Percentiles rank a stretch among this genome's conserved stretches.
These are phyloP conservation scores for Graphium colonna DNA, from an alignment of 2,888 invertebrate species.

Conservation along the genomic window DNA sequence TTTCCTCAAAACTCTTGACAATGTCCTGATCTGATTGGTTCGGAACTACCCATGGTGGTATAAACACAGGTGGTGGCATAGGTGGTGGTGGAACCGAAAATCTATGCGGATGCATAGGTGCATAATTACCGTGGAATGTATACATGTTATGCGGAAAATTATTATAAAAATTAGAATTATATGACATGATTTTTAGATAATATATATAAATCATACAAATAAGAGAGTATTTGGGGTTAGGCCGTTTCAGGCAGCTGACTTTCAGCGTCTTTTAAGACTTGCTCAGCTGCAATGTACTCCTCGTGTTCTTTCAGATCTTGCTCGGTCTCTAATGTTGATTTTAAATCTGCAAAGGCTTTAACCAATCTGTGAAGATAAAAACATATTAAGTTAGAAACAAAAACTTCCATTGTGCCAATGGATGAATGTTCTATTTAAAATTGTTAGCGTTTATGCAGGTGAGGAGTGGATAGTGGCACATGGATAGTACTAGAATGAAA, in stretches of 20 bases:
- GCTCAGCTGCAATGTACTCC: conserved; percentile 84
- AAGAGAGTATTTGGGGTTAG: conserved; percentile 32
- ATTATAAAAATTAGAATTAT: conserved; percentile 54
- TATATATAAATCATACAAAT: conserved; percentile 44
- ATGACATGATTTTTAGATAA: conserved; percentile 62
- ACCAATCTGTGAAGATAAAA: conserved; percentile 69
- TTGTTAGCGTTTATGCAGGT: no score
- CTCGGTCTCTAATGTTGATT: conserved; percentile 85
- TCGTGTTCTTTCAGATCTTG: conserved; percentile 87
- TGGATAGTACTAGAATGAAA: no score
- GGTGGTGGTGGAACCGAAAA: conserved; percentile 43
- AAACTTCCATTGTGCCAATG: background rate
- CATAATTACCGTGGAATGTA: conserved; percentile 60
- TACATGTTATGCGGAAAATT: conserved; percentile 43
- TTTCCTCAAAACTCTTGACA: conserved; percentile 45
- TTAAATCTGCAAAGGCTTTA: conserved; percentile 88
- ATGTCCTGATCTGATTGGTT: conserved; percentile 45
- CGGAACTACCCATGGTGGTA: conserved; percentile 34
- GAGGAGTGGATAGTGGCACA: no score
- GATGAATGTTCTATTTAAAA: background rate
- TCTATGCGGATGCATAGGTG: conserved; percentile 22
- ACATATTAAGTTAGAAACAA: background rate
- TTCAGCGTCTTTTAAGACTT: conserved; percentile 84
- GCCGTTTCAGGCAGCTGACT: conserved; percentile 71
- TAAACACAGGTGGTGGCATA: conserved; percentile 38